Base-by-base conservation (phyloP, 2,113 vertebrate species). In the Barnardius zonarius region DNA sequence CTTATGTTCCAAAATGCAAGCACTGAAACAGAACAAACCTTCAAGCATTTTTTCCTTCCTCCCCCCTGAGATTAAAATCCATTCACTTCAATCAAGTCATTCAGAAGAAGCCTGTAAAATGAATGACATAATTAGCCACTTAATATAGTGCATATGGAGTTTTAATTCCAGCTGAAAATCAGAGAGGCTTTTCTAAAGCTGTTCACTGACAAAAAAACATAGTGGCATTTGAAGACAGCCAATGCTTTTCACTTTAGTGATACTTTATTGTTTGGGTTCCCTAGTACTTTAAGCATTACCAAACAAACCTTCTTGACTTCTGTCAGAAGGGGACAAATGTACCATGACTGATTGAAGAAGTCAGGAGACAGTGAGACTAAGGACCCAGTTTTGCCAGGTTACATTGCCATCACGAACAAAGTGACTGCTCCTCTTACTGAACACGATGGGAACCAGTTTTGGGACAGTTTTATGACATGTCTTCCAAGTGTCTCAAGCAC, bases 51-150 rank as follows among this genome's bases (percentile, higher is more conserved):
- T 83, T 89, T 91, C 54, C 62, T 90, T 91, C 17, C 18, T n/a
- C 49, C 43, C 15, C 18, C 37, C 49, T 1, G 5, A 82, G 55
- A 87, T 91, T 97, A 90, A 94, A 94, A 96, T 91, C 67, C 93
- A 93, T 96, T 95, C 92, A 96, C 94, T 96, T 95, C 92, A 92
- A 96, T 98, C 97, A 96, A 94, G 85, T 90, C 86, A 86, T 91
- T 97, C 97, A 95, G 90, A 97, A 73, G 88, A 92, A 74, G 83
- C 77, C 84, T 96, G 96, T 97, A 96, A 97, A 97, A 97, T 94
- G 96, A 93, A 93, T 72, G 49, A 88, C 93, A 81, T 96, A 97
- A 97, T 97, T 97, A 97, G 94, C 94, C 90, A 93, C 95, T 97
- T 97, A 96, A 96, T 96, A 95, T 86, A 86, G 91, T 79, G 81